These are phyloP conservation scores for Epiblema foenella DNA, from an alignment of 2,888 invertebrate species.

Conservation along the genomic window DNA sequence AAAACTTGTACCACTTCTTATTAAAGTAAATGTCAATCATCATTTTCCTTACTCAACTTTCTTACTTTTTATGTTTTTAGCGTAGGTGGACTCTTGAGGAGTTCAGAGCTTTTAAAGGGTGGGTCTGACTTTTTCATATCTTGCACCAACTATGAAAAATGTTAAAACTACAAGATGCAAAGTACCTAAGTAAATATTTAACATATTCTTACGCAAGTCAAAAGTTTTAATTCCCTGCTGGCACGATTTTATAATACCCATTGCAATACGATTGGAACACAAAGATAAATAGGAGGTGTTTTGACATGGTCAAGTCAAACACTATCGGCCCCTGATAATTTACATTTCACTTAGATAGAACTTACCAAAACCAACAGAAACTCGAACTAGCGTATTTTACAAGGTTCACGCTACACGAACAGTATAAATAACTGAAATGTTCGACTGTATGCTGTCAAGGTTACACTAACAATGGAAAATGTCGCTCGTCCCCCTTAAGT, in stretches of 20 bases:
- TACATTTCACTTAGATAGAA: constrained; percentile 48
- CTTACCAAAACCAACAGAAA: constrained; percentile 48
- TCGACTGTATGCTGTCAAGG: constrained; percentile 60
- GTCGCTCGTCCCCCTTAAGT: constrained; percentile 60
- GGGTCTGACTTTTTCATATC: neutral
- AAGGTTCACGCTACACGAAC: constrained; percentile 14
- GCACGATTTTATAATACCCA: neutral
- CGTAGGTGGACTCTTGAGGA: neutral
- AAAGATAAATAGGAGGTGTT: constrained; percentile 8
- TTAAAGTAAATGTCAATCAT: constrained; percentile 2
- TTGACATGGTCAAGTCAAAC: neutral
- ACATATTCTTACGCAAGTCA: too few species aligned
- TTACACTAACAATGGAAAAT: constrained; percentile 62
- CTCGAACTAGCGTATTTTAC: constrained; percentile 19
- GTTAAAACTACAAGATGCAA: too few species aligned
- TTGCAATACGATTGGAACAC: neutral
- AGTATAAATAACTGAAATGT: constrained; percentile 30
- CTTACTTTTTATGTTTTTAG: neutral
- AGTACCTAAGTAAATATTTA: too few species aligned
- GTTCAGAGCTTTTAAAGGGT: constrained; percentile 1
- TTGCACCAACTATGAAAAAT: too few species aligned
- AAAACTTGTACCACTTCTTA: neutral
- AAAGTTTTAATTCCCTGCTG: neutral
- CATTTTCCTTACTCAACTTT: neutral
- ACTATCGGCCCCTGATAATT: constrained; percentile 21